Evolutionary conservation across 2,888 invertebrate genomes (phyloP).

Genomic region (Caenorhabditis doughertyi): DNA sequence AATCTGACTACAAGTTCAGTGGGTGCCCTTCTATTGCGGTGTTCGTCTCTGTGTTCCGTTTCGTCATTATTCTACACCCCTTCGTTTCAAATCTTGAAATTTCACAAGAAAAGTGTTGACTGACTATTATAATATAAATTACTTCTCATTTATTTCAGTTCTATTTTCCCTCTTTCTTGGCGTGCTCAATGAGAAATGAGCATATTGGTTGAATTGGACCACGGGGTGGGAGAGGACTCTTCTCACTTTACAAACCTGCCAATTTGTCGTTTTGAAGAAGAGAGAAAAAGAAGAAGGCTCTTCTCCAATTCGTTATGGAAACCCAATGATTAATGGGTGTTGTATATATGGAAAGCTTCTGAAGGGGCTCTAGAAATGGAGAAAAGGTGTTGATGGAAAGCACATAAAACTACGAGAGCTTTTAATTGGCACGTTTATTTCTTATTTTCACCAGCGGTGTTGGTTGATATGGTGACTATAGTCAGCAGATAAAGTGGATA

Average conservation of each 20-base stretch:
- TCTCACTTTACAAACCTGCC: conserved; percentile 26
- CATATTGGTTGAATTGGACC: too few species aligned
- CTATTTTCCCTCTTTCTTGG: not conserved
- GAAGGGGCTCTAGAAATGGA: not conserved
- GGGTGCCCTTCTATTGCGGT: too few species aligned
- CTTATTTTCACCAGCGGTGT: not conserved
- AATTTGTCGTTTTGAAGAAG: conserved; percentile 37
- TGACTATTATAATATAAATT: too few species aligned
- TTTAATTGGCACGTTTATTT: conserved; percentile 17
- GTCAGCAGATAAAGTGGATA: not conserved
- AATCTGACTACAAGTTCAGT: too few species aligned
- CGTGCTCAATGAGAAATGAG: conserved; percentile 46
- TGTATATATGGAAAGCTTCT: conserved; percentile 2
- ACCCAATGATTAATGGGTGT: conserved; percentile 49
- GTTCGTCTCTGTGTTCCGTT: too few species aligned
- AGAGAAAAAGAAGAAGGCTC: not conserved
- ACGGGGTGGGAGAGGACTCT: not conserved
- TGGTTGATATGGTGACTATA: conserved; percentile 4
- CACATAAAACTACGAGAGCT: conserved; percentile 10
- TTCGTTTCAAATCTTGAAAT: too few species aligned
- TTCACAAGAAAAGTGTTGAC: too few species aligned
- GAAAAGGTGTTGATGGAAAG: conserved; percentile 8
- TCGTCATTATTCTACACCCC: too few species aligned
- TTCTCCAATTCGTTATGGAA: conserved; percentile 40
- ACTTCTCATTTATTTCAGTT: too few species aligned